phyloP scores from a whole-genome alignment of 2,888 invertebrate species.

The Leptinotarsa peninsularis region DNA sequence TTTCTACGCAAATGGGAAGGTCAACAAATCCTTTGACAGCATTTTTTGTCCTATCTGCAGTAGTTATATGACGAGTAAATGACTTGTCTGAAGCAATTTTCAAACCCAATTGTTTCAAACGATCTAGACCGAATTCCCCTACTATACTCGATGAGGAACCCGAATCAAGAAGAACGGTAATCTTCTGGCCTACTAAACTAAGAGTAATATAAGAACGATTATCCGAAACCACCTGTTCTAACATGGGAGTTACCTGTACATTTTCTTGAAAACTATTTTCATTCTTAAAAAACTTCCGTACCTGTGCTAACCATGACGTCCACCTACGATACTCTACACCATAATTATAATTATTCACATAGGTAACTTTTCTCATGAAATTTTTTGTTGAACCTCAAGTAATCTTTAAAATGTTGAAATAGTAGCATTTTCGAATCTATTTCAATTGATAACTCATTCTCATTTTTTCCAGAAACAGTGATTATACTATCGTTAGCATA shows the following conservation, averaged over 20 bases:
- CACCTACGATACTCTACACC: background rate
- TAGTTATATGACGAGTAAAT: background rate
- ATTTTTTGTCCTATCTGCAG: background rate
- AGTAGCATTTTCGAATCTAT: too few species aligned
- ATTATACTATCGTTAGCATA: too few species aligned
- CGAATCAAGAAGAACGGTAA: too few species aligned
- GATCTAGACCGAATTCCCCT: background rate
- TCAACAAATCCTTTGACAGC: background rate
- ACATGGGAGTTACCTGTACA: too few species aligned
- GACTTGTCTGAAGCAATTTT: background rate
- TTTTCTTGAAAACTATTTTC: background rate
- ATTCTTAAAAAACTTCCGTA: background rate
- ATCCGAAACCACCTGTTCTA: too few species aligned
- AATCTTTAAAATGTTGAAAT: too few species aligned
- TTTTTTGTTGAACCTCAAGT: too few species aligned
- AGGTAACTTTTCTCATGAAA: too few species aligned
- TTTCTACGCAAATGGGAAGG: slow-evolving; percentile 4
- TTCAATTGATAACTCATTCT: too few species aligned
- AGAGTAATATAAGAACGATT: too few species aligned
- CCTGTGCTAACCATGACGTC: background rate
- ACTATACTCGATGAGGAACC: background rate
- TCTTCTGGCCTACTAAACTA: too few species aligned
- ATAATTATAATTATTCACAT: background rate
- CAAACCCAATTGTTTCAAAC: background rate
- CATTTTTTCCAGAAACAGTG: too few species aligned